phyloP scores from a whole-genome alignment of 2,113 vertebrate species.

The Lontra canadensis region DNA sequence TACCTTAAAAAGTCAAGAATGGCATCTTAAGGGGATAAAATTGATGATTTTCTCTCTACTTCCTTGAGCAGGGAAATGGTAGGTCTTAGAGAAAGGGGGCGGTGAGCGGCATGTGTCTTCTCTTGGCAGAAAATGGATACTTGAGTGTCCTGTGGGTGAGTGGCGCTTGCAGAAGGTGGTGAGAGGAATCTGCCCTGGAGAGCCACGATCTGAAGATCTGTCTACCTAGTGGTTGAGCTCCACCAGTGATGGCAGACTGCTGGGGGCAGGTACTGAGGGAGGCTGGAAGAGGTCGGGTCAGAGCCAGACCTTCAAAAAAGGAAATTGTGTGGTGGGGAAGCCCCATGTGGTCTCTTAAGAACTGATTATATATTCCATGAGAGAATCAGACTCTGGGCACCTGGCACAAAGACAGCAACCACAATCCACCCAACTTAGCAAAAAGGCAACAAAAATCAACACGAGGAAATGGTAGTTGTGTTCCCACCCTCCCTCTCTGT shows the following conservation, averaged over 20 bases:
- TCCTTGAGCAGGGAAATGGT: background rate
- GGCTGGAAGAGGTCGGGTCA: background rate
- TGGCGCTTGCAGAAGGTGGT: background rate
- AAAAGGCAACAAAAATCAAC: background rate
- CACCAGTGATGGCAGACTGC: background rate
- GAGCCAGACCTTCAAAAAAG: background rate
- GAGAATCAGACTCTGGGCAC: background rate
- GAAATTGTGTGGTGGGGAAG: background rate
- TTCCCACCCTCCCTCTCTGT: background rate
- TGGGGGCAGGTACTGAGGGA: background rate
- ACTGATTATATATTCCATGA: background rate
- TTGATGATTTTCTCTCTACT: background rate
- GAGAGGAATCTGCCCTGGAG: background rate
- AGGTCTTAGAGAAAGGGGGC: background rate
- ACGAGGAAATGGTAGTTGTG: background rate
- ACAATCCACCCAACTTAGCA: background rate
- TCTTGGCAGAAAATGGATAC: background rate
- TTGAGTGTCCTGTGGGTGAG: background rate
- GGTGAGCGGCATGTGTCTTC: background rate
- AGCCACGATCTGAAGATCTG: background rate
- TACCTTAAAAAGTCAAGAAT: background rate
- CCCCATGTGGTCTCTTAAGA: background rate
- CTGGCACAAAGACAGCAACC: background rate
- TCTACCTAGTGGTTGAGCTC: background rate
- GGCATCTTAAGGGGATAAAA: background rate